Conservation (phyloP, 2,888 invertebrate species). For the Metalampra italica region DNA sequence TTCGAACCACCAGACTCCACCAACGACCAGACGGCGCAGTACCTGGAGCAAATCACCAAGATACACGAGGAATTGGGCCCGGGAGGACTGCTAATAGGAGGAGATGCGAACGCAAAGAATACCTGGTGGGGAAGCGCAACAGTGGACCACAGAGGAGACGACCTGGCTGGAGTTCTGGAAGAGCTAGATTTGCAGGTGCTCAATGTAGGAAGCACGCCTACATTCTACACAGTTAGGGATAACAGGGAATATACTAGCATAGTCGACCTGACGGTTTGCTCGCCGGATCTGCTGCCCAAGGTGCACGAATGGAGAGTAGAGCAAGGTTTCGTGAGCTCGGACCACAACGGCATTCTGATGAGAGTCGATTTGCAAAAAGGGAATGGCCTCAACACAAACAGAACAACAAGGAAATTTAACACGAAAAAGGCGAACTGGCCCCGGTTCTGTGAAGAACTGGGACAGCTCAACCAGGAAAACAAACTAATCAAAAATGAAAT, state of each 20-base stretch:
- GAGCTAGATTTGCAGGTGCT: slow-evolving; percentile 10
- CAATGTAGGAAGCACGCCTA: slow-evolving; percentile 7
- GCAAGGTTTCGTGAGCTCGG: slow-evolving; percentile 8
- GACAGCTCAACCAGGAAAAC: neutral
- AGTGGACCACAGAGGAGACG: slow-evolving; percentile 13
- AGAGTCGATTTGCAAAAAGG: slow-evolving; percentile 3
- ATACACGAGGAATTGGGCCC: neutral
- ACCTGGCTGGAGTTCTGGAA: slow-evolving; percentile 2
- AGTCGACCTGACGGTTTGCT: neutral
- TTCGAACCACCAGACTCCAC: no score
- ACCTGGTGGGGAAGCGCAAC: slow-evolving; percentile 18
- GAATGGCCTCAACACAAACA: neutral
- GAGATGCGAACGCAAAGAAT: slow-evolving; percentile 19
- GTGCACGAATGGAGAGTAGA: no score
- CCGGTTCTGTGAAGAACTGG: slow-evolving; percentile 2
- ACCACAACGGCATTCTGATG: slow-evolving; percentile 23
- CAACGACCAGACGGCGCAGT: no score
- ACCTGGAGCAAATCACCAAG: neutral
- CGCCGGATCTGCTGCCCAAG: neutral
- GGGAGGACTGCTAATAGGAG: slow-evolving; percentile 12
- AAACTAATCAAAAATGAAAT: no score
- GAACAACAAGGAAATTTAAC: slow-evolving; percentile 7
- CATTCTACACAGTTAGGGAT: slow-evolving; percentile 10
- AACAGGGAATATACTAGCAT: slow-evolving; percentile 9
- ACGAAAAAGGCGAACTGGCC: slow-evolving; percentile 10